Conservation (phyloP, 2,888 invertebrate genomes). For the Caenorhabditis sulstoni region DNA sequence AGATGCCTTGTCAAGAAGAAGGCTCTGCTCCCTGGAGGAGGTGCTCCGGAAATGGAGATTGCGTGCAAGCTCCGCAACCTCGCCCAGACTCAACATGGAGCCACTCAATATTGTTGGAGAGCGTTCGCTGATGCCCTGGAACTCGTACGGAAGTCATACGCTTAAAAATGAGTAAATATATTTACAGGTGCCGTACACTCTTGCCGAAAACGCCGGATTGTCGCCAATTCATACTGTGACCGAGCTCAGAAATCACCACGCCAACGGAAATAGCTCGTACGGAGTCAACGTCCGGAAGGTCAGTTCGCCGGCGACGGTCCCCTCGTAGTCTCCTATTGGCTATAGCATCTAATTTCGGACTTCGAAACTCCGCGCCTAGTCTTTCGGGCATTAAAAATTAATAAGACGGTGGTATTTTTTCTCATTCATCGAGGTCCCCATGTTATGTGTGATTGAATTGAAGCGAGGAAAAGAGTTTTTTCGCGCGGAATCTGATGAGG, state of each 20-base stretch:
- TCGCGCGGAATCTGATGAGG: background rate
- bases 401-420: constrained; percentile 9
- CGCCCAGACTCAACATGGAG: constrained; percentile 88
- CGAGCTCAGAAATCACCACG: constrained; percentile 94
- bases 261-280: constrained; percentile 89
- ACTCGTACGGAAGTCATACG: constrained; percentile 73
- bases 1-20: constrained; percentile 95
- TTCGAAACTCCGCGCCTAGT: constrained; percentile 4
- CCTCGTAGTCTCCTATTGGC: background rate
- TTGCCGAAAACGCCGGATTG: constrained; percentile 93
- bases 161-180: background rate
- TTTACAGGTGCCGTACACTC: constrained; percentile 89
- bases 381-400: constrained; percentile 15
- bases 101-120: constrained; percentile 94
- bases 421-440: background rate
- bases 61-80: constrained; percentile 89
- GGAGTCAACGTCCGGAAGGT: constrained; percentile 94
- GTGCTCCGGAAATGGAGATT: constrained; percentile 96
- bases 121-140: constrained; percentile 97
- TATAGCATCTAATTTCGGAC: background rate
- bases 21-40: constrained; percentile 86
- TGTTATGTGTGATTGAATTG: constrained; percentile 13
- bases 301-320: constrained; percentile 14
- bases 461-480: background rate
- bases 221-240: constrained; percentile 96